A percentile compares a stretch with the other conserved stretches of the same genome.
Evolutionary conservation across 2,888 invertebrate species (phyloP).

Genomic region (Coelopa pilipes): DNA sequence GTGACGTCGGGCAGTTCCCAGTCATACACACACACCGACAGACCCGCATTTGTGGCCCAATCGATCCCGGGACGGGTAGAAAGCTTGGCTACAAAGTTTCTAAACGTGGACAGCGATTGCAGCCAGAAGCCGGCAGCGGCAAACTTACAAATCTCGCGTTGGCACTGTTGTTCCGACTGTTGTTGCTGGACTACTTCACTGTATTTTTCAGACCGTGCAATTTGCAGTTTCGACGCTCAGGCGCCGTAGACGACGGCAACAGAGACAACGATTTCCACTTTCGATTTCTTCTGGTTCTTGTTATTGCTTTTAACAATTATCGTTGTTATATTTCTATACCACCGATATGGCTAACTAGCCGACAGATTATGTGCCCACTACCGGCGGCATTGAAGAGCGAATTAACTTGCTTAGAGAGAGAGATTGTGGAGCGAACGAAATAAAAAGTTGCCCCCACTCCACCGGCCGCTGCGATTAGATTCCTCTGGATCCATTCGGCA

Average conservation of each 20-base stretch:
- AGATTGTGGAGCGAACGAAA: too few relatives aligned
- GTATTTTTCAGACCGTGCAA: slow-evolving; percentile 7
- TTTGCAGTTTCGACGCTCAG: neutral
- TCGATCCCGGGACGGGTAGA: neutral
- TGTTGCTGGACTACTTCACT: neutral
- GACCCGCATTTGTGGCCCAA: neutral
- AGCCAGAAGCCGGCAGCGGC: slow-evolving; percentile 5
- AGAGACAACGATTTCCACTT: slow-evolving; percentile 5
- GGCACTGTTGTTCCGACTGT: neutral
- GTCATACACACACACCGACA: neutral
- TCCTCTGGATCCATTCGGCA: too few relatives aligned
- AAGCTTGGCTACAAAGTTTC: slow-evolving; percentile 5
- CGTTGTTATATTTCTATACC: neutral
- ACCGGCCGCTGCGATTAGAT: too few relatives aligned
- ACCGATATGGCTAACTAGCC: neutral
- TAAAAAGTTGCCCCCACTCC: too few relatives aligned
- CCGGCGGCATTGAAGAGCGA: too few relatives aligned
- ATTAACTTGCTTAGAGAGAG: too few relatives aligned
- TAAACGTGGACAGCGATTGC: neutral
- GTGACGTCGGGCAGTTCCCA: neutral
- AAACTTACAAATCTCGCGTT: neutral
- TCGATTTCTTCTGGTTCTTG: neutral
- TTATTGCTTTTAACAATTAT: neutral
- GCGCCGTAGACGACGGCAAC: neutral
- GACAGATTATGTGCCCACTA: neutral